Evolutionary conservation across 37 sponge, comb jelly and placozoan genomes (phyloP).

Genomic region (Halichondria panicea): DNA sequence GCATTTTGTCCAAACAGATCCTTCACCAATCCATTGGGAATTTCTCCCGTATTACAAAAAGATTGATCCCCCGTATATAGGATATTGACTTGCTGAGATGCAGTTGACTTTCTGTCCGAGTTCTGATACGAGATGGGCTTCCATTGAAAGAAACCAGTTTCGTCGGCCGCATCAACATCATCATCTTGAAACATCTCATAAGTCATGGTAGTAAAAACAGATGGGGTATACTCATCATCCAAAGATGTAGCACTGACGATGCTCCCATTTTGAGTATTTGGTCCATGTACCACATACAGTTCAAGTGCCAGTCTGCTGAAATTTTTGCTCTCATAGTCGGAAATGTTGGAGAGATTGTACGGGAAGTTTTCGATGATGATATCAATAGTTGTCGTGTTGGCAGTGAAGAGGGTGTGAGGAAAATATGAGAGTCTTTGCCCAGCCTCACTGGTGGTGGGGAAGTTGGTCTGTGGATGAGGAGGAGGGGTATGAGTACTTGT

Average conservation of each 20-base stretch:
- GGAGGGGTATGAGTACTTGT: too few relatives aligned
- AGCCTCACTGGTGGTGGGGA: neutral
- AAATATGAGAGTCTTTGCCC: slow-evolving; percentile 28
- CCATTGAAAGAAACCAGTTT: slow-evolving; percentile 55
- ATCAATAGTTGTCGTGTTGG: slow-evolving; percentile 53
- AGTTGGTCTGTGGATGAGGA: neutral
- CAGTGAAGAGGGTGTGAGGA: slow-evolving; percentile 36
- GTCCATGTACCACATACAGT: slow-evolving; percentile 57
- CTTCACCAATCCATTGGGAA: slow-evolving; percentile 46
- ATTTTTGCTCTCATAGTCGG: neutral
- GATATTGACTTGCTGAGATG: slow-evolving; percentile 51
- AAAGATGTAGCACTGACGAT: neutral
- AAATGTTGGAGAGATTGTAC: neutral
- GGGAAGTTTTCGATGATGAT: slow-evolving; percentile 17
- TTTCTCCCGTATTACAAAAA: neutral
- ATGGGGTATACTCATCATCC: slow-evolving; percentile 84
- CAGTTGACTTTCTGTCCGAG: slow-evolving; percentile 34
- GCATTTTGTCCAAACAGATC: slow-evolving; percentile 17
- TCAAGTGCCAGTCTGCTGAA: slow-evolving; percentile 54
- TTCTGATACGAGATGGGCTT: slow-evolving; percentile 75
- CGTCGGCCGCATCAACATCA: neutral
- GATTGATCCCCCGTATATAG: neutral
- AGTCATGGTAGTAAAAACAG: slow-evolving; percentile 44
- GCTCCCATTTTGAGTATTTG: slow-evolving; percentile 2
- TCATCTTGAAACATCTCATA: slow-evolving; percentile 24